Conservation (phyloP, 2,888 invertebrate genomes). For the Cheilosia pagana region DNA sequence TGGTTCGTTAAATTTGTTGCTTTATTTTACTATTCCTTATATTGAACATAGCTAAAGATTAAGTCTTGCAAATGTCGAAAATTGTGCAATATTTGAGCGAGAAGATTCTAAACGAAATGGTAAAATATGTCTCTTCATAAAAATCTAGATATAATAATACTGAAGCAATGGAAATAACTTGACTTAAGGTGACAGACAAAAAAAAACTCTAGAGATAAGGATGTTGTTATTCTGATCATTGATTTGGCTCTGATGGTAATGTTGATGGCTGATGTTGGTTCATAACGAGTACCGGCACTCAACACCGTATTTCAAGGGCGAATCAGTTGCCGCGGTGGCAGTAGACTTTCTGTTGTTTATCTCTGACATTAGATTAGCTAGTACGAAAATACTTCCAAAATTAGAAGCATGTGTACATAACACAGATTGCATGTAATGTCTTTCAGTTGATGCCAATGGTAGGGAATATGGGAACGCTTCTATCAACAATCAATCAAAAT, state of each 20-base stretch:
- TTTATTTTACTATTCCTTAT: constrained; percentile 33
- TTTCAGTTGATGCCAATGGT: no score
- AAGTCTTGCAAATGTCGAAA: constrained; percentile 40
- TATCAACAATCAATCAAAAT: no score
- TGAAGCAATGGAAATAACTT: constrained; percentile 26
- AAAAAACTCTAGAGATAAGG: constrained; percentile 20
- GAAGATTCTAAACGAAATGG: constrained; percentile 16
- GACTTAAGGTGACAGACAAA: not conserved
- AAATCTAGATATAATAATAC: constrained; percentile 24
- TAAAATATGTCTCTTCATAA: constrained; percentile 18
- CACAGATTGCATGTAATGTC: no score
- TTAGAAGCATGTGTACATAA: no score
- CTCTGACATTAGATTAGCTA: no score
- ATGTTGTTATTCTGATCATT: not conserved
- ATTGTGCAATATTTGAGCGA: constrained; percentile 49
- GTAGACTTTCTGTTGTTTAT: no score
- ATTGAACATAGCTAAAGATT: constrained; percentile 37
- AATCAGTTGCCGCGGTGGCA: no score
- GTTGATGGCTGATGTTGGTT: not conserved
- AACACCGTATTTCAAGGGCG: no score
- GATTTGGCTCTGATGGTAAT: not conserved
- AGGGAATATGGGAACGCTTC: no score
- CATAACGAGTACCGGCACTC: no score
- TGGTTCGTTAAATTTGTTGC: constrained; percentile 26
- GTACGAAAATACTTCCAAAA: no score